Evolutionary conservation across 64 coral and sea anemone genomes (phyloP), one percentile per base, ranked within the genome.

Genomic region (Pocillopora verrucosa): DNA sequence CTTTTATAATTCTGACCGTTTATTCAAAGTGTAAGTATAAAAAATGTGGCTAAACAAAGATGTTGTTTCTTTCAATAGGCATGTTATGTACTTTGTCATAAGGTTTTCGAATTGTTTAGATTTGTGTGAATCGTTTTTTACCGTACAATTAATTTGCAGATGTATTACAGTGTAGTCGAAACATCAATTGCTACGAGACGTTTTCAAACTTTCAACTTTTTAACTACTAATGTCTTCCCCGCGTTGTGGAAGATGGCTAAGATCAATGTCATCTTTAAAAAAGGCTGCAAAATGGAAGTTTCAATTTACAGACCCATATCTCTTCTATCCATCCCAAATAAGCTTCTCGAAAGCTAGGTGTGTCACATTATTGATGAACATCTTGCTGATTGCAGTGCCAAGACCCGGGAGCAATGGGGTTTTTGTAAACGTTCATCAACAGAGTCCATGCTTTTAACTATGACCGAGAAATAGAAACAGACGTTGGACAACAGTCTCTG

Each of bases 231-330:
- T 59, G 3, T 14, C 34, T 58, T 78, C 38, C 76, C 1, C 56
- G 11, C 41, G 2, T 57, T 9, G 17, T 57, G 76, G 76, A 78
- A 78, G 56, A 22, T 4, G 45, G 76, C 76, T 10, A 78, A 59
- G 76, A 58, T 78, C 11, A 78, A 57, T 59, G 76, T 37, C 56
- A 78, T 78, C 45, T 19, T 78, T 78, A 78, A 78, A 78, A 78
- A 59, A 58, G 30, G 34, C 34, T 16, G 75, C 15, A 77, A 77
- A 77, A 77, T 19, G 5, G 75, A 77, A 37, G 75, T 77, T 45
- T 77, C 16, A 38, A 84, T 37, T 65, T 67, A 84, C 65, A 84
- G 25, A 17, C 81, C 81, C 34, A 63, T 84, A 67, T 84, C 81
- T 37, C 61, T 82, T 34, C 22, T 67, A 26, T 65, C 35, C 9